Base-by-base conservation (phyloP, 2,797 vertebrate genomes). In the Microctenopoma stevenorrisi region DNA sequence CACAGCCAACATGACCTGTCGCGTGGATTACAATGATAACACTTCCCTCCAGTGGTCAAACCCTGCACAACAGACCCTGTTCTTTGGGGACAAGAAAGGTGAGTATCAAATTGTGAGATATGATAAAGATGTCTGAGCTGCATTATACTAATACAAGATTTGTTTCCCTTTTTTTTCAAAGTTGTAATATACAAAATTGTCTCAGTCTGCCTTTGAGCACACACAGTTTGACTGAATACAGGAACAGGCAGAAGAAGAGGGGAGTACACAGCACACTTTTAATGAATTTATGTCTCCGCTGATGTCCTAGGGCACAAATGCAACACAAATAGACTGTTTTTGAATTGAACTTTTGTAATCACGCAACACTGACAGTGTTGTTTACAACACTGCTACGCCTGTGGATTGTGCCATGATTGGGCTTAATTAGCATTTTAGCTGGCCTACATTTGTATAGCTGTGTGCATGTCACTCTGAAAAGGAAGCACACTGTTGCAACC, bases 21-120 rank as follows among this genome's bases (percentile, higher is more conserved):
- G 97, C 76, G 98, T 99, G 93, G 97, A 99, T 94, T 96, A 96
- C 94, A 99, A 99, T 95, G 98, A 99, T 96, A 98, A 99, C 95
- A 99, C 97, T 91, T 99, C 98, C 96, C 97, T 99, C 96, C 97
- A 99, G 98, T 99, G 98, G 98, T 99, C 97, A 91, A 99, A 99
- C 94, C 97, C 98, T 87, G 98, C 98, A 95, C 98, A 99, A 92
- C 98, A 99, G 94, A 99, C 98, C 0, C 95, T 99, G 42, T 99
- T 97, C 93, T 99, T 99, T 14, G 98, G 98, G 74, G 96, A 99
- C 93, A 99, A 99, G 93, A 99, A 99, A 96, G 98, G 98, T 99
- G 91, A 96, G 89, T 81, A 72, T 83, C 78, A 79, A 81, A 76
- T 40, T 26, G 73, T 68, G 55, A 68, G 73, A 72, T 66, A 62